phyloP scores from a whole-genome alignment of 1,140 invertebrate genomes.

The Hylaeus anthracinus region DNA sequence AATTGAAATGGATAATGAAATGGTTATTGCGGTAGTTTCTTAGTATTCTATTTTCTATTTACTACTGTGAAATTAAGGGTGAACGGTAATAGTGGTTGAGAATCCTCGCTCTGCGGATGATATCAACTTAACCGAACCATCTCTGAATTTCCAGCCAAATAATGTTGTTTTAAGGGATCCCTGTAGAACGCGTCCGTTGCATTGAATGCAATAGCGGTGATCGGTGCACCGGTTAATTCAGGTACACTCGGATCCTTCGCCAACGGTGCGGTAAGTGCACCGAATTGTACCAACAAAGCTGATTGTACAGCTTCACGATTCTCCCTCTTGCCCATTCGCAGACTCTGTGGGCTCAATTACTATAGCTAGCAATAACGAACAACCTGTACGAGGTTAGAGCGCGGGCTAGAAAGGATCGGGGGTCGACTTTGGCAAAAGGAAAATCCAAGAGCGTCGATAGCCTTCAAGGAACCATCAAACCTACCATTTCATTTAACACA shows the following conservation, averaged over 20 bases:
- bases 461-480: too few relatives aligned
- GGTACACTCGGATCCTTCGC: conserved; percentile 28
- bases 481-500: too few relatives aligned
- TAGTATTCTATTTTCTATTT: too few relatives aligned
- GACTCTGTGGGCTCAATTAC: conserved; percentile 25
- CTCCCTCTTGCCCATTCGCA: conserved; percentile 23
- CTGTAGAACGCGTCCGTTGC: conserved; percentile 15
- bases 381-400: conserved; percentile 31
- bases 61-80: too few relatives aligned
- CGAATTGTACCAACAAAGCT: conserved; percentile 48
- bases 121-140: neutral
- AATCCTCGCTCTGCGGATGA: neutral
- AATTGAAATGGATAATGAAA: too few relatives aligned
- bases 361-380: conserved; percentile 26
- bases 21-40: too few relatives aligned
- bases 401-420: conserved; percentile 14
- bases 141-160: neutral
- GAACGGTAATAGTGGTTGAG: too few relatives aligned
- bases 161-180: conserved; percentile 1
- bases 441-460: too few relatives aligned
- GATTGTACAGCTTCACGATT: conserved; percentile 37
- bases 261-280: conserved; percentile 39
- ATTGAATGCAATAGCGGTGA: neutral
- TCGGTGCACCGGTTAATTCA: conserved; percentile 44
- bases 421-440: conserved; percentile 17